Conservation (phyloP, 1,140 invertebrate genomes). For the Subanguina moxae region DNA sequence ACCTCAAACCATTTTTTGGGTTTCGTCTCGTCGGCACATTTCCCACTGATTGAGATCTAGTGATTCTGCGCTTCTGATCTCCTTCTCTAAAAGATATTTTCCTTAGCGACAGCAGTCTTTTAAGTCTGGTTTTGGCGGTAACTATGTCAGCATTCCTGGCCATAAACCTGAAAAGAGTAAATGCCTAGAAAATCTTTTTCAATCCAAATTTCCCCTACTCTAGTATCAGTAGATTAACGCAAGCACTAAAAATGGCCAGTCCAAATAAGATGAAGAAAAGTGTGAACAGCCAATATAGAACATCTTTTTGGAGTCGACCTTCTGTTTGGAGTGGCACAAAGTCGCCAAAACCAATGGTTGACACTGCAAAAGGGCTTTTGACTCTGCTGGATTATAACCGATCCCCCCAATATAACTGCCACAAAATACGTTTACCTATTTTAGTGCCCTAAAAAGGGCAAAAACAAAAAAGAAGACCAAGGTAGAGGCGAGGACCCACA, state of each 20-base stretch:
- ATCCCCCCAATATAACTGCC: too few species aligned
- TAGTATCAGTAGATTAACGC: conserved; percentile 90
- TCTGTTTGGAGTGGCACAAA: conserved; percentile 75
- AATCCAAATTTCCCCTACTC: conserved; percentile 64
- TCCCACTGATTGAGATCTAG: too few species aligned
- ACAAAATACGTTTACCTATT: too few species aligned
- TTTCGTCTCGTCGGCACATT: too few species aligned
- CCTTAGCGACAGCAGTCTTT: background rate
- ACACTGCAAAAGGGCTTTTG: too few species aligned
- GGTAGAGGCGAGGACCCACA: too few species aligned
- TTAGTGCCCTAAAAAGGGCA: too few species aligned
- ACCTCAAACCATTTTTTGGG: too few species aligned
- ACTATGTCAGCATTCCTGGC: conserved; percentile 10
- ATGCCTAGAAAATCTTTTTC: background rate
- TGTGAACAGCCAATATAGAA: conserved; percentile 87
- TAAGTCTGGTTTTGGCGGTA: conserved; percentile 2
- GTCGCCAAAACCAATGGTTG: conserved; percentile 65
- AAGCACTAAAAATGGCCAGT: conserved; percentile 94
- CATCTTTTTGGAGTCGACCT: conserved; percentile 83
- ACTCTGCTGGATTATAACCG: too few species aligned
- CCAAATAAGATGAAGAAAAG: conserved; percentile 98
- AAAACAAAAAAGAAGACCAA: too few species aligned
- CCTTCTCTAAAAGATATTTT: background rate
- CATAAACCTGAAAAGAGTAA: conserved; percentile 7
- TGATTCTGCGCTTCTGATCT: too few species aligned